phyloP scores from a whole-genome alignment of 23 tunicate genomes.

The Corella eumyota region DNA sequence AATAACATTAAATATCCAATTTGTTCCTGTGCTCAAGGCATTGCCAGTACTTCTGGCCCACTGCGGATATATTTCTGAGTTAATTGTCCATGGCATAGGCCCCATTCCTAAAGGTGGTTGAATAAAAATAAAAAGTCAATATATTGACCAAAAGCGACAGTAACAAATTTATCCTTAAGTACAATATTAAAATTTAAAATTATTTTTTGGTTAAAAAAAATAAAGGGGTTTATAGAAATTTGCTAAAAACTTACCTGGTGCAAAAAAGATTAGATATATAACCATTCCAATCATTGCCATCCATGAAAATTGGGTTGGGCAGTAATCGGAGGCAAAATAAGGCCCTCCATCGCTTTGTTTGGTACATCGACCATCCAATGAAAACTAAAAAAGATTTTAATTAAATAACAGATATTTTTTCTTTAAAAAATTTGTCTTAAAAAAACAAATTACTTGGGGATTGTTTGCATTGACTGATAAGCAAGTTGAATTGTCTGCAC shows the following conservation, averaged over 20 bases:
- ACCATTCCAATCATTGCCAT: slow-evolving; percentile 90
- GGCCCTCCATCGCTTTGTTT: slow-evolving; percentile 3
- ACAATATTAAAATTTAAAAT: too few relatives aligned
- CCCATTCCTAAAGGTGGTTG: slow-evolving; percentile 51
- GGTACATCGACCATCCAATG: slow-evolving; percentile 29
- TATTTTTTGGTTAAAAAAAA: too few relatives aligned
- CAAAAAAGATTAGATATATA: slow-evolving; percentile 72
- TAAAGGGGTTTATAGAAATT: too few relatives aligned
- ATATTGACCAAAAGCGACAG: too few relatives aligned
- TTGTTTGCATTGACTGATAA: slow-evolving; percentile 26
- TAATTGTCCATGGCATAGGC: slow-evolving; percentile 96
- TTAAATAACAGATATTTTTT: background rate
- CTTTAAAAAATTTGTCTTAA: background rate
- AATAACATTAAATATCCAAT: slow-evolving; percentile 82
- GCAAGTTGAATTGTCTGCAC: slow-evolving; percentile 50
- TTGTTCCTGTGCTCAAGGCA: slow-evolving; percentile 67
- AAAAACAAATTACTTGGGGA: slow-evolving; percentile 19
- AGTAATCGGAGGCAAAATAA: slow-evolving; percentile 71
- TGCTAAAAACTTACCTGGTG: slow-evolving; percentile 43
- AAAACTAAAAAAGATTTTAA: slow-evolving; percentile 10
- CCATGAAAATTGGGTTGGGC: slow-evolving; percentile 90
- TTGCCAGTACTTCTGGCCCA: slow-evolving; percentile 85
- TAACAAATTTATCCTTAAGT: too few relatives aligned
- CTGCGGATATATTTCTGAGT: slow-evolving; percentile 84
- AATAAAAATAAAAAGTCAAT: too few relatives aligned